Base-by-base conservation (phyloP, 2,888 invertebrate genomes). In the Herminia tarsipennalis region DNA sequence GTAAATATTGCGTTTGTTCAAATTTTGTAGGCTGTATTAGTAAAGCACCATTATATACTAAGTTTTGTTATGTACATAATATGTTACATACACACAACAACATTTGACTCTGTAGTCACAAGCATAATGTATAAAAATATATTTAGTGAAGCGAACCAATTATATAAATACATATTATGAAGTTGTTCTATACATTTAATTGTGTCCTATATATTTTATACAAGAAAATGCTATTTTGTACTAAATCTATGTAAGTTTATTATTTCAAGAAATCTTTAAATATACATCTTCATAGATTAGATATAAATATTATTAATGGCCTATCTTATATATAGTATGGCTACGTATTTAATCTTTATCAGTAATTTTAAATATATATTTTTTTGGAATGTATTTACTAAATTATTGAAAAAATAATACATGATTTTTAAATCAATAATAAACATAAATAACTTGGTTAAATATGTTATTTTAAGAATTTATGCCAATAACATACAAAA, bases 311-410 rank as follows among this genome's bases (percentile, higher is more conserved):
- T 32, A 49, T n/a, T 40, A 37, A 36, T 16, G 17, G 4, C 25
- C 8, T 35, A 43, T 17, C 56, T 66, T 66, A 67, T 8, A 56
- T 46, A 57, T 74, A 77, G 61, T 76, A 78, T 76, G 78, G 76
- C 77, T 76, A 74, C 37, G 33, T 37, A 45, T 52, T 46, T 41
- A 36, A 36, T 40, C 32, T 44, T 36, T 4, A 17, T 43, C 18
- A 5, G 21, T 12, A 21, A 24, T n/a, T n/a, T n/a, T n/a, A n/a
- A n/a, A n/a, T 28, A 6, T n/a, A 13, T 22, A 29, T 29, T 20
- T 9, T n/a, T 47, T 36, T 40, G 45, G 45, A 45, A 45, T 45
- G 45, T 39, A 12, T 20, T 18, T 13, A 21, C 8, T 13, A 35
- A 9, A 10, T 8, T 20, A n/a, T n/a, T n/a, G n/a, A n/a, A n/a